Conservation (phyloP, 2,888 invertebrate genomes). For the Drosophila macrospina region DNA sequence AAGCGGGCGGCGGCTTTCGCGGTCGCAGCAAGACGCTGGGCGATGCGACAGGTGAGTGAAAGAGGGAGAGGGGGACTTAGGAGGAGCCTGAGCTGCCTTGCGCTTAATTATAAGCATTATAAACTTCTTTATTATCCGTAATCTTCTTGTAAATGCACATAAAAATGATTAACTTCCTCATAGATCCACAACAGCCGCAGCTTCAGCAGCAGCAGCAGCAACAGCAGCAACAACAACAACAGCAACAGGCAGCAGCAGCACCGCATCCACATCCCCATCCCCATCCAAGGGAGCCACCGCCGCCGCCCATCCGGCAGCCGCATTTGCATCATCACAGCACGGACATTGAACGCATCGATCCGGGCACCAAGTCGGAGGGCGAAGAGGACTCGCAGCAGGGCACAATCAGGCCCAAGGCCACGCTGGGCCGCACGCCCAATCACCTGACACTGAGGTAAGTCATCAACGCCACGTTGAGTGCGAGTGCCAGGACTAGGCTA, state of each 20-base stretch:
- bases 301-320: constrained; percentile 82
- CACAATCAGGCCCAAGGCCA: constrained; percentile 88
- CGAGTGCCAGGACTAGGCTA: neutral
- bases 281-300: constrained; percentile 79
- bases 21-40: constrained; percentile 96
- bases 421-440: constrained; percentile 96
- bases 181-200: constrained; percentile 79
- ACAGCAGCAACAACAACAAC: constrained; percentile 29
- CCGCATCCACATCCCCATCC: constrained; percentile 53
- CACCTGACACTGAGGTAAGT: constrained; percentile 93
- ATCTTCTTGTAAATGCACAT: neutral
- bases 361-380: constrained; percentile 94
- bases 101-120: no score
- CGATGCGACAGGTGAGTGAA: constrained; percentile 90
- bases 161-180: constrained; percentile 65
- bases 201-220: constrained; percentile 39
- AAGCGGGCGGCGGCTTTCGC: constrained; percentile 87
- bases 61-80: neutral
- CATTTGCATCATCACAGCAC: constrained; percentile 85
- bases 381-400: constrained; percentile 91
- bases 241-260: constrained; percentile 32
- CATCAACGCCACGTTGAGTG: neutral
- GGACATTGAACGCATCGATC: constrained; percentile 88
- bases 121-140: neutral
- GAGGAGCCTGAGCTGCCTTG: no score